Base-by-base conservation (phyloP, 2,888 invertebrate genomes). In the Caenorhabditis virilis region DNA sequence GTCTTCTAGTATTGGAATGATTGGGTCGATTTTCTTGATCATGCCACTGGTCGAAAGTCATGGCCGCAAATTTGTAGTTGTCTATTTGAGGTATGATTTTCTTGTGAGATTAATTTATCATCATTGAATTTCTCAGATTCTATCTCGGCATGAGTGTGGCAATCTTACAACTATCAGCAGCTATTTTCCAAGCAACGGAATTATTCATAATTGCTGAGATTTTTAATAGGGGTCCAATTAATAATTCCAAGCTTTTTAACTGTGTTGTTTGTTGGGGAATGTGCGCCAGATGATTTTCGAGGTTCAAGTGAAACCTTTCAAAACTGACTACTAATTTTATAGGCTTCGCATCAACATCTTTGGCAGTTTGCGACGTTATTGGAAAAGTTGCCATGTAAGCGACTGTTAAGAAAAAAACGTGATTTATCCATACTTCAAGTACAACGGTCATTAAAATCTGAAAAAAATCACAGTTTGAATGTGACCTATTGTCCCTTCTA, bases 271-370 rank as follows among this genome's bases (percentile, higher is more conserved):
- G 48, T 72, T 20, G 59, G 58, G 0, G 72, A 72, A 42, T 66
- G 68, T 47, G 53, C 66, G 18, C 60, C 72, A 25, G 72, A 72
- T 33, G 47, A 53, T 18, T 48, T 43, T 23, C 25, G 65, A 65
- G 65, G 65, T 60, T 11, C 3, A 2, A 15, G 4, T 42, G 16
- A 20, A 2, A 18, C 4, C 9, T 18, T 5, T 6, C 20, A 39
- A 18, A 6, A 5, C 6, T 23, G 6, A 20, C 5, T 9, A 42
- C 9, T 23, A 20, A 13, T 23, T 11, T 20, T 42, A 15, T 2
- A 42, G 42, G 42, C 15, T 42, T 42, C 3, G 42, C 42, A 23
- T 23, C 42, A 42, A 30, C 30, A 5, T 42, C 9, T 15, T 15
- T 7, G 13, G 15, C 15, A 42, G 15, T 23, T 5, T 42, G 15